Evolutionary conservation across 2,888 invertebrate species (phyloP).

Genomic region (Mimas tiliae): DNA sequence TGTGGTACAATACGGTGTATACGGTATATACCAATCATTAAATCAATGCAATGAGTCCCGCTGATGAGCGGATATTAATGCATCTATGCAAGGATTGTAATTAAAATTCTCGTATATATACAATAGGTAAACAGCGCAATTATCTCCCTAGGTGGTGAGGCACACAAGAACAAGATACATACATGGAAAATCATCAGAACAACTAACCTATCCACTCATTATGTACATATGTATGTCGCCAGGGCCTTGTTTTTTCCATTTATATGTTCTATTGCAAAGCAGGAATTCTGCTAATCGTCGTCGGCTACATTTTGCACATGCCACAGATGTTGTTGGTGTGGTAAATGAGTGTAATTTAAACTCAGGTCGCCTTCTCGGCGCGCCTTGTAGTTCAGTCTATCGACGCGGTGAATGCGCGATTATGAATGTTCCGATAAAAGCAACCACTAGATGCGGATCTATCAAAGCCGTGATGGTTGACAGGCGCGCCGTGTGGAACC

Average conservation of each 20-base stretch:
- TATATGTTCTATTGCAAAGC: slow-evolving; percentile 74
- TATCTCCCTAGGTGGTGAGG: slow-evolving; percentile 57
- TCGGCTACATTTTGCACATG: slow-evolving; percentile 75
- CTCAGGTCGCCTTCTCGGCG: slow-evolving; percentile 58
- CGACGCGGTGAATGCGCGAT: slow-evolving; percentile 43
- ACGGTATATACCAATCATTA: slow-evolving; percentile 45
- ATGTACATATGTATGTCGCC: slow-evolving; percentile 62
- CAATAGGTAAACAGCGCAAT: slow-evolving; percentile 37
- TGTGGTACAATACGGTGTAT: slow-evolving; percentile 45
- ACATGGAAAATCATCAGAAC: slow-evolving; percentile 70
- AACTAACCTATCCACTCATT: slow-evolving; percentile 57
- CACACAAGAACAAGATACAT: slow-evolving; percentile 41
- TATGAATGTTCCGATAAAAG: slow-evolving; percentile 37
- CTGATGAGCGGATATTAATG: slow-evolving; percentile 12
- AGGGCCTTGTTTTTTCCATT: slow-evolving; percentile 76
- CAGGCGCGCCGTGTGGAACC: no score
- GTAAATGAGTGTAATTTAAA: slow-evolving; percentile 80
- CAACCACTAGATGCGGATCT: slow-evolving; percentile 28
- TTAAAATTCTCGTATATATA: slow-evolving; percentile 36
- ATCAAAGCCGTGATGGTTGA: not conserved
- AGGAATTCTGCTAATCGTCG: slow-evolving; percentile 81
- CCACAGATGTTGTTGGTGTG: slow-evolving; percentile 66
- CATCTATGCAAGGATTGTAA: slow-evolving; percentile 30
- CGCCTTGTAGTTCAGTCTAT: slow-evolving; percentile 42
- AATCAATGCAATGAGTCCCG: slow-evolving; percentile 34